These are phyloP conservation scores for Oophaga sylvatica DNA, from an alignment of 2,797 vertebrate species.

Conservation along the genomic window DNA sequence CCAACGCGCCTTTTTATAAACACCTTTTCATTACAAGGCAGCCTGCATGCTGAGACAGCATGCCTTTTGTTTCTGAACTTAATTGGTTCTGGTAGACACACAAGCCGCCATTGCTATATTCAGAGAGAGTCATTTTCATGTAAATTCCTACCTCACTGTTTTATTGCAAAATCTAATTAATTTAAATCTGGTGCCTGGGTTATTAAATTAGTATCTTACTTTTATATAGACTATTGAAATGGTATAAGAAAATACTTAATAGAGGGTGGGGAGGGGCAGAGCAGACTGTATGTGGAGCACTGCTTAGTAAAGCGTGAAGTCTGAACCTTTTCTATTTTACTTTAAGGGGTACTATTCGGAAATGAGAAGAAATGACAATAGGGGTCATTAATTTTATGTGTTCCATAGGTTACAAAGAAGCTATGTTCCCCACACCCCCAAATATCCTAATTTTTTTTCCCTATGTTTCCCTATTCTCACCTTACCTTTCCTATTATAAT, in stretches of 20 bases:
- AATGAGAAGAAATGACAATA: not conserved
- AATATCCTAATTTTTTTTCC: no score
- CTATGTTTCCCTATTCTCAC: no score
- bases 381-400: no score
- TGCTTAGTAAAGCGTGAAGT: slow-evolving; percentile 33
- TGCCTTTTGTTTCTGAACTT: slow-evolving; percentile 51
- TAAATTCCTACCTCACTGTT: slow-evolving; percentile 64
- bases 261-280: not conserved
- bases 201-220: slow-evolving; percentile 67
- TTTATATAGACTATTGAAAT: slow-evolving; percentile 67
- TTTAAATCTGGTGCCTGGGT: slow-evolving; percentile 67
- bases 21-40: slow-evolving; percentile 57
- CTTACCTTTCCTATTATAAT: no score
- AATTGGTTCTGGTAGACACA: slow-evolving; percentile 58
- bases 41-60: slow-evolving; percentile 53
- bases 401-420: no score
- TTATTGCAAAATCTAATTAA: slow-evolving; percentile 65
- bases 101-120: slow-evolving; percentile 53
- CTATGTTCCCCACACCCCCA: no score
- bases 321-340: not conserved
- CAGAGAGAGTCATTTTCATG: slow-evolving; percentile 61
- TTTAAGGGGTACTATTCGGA: not conserved
- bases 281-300: slow-evolving; percentile 7
- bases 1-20: slow-evolving; percentile 56
- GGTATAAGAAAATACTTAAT: slow-evolving; percentile 59